Conservation (phyloP, 35 echinoderm and acorn worm species). For the Acanthaster planci region DNA sequence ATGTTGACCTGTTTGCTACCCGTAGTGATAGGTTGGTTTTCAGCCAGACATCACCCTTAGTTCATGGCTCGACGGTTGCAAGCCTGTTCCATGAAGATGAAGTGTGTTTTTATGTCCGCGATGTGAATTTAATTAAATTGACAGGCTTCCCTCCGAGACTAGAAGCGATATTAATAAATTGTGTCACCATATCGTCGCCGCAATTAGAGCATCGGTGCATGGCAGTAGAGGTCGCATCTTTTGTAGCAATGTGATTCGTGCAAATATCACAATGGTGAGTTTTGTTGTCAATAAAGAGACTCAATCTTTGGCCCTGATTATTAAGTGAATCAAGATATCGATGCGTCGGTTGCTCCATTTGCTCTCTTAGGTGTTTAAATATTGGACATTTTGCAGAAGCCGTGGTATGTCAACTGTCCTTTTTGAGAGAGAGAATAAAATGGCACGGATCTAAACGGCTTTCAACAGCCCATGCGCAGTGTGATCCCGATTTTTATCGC, state of each 20-base stretch:
- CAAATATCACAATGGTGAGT: slow-evolving; percentile 8
- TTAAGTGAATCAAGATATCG: too few relatives aligned
- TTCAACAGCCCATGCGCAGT: too few relatives aligned
- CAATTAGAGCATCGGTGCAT: neutral
- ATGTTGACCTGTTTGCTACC: neutral
- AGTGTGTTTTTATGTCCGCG: neutral
- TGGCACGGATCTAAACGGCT: too few relatives aligned
- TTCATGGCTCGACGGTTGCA: neutral
- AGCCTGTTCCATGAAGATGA: neutral
- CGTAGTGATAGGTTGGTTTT: neutral
- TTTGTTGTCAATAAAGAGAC: neutral
- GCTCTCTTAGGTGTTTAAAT: too few relatives aligned
- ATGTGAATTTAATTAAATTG: slow-evolving; percentile 33
- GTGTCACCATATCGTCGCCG: neutral
- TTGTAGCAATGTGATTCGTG: neutral
- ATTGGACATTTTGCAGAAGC: too few relatives aligned
- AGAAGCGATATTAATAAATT: slow-evolving; percentile 12
- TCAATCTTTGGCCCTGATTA: too few relatives aligned
- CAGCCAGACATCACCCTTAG: neutral
- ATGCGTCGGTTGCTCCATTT: too few relatives aligned
- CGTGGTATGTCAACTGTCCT: too few relatives aligned
- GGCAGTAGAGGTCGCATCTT: neutral
- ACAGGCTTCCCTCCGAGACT: neutral
- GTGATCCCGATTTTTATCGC: too few relatives aligned
- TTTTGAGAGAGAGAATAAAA: too few relatives aligned